A percentile compares a stretch with the other conserved stretches of the same genome.
Conservation (phyloP, 2,113 vertebrate genomes). For the Syrrhaptes paradoxus region DNA sequence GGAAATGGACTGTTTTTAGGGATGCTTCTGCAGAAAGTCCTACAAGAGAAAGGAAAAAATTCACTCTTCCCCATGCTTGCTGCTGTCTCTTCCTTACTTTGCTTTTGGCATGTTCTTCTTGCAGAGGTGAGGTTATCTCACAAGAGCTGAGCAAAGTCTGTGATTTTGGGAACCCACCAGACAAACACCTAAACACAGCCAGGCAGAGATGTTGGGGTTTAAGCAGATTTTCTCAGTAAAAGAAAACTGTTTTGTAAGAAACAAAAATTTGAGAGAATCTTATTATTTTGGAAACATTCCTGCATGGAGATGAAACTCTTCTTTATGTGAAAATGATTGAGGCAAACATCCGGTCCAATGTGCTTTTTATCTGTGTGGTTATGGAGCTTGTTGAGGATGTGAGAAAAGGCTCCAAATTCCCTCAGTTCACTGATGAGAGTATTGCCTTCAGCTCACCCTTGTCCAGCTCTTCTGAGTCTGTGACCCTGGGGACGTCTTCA, state of each 20-base stretch:
- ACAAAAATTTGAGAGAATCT: neutral
- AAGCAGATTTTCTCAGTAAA: neutral
- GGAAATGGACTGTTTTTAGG: neutral
- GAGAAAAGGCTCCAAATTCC: neutral
- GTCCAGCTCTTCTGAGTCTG: neutral
- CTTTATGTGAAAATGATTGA: neutral
- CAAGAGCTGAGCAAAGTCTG: neutral
- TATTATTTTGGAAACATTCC: neutral
- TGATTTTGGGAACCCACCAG: neutral
- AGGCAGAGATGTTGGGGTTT: neutral
- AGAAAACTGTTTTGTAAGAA: neutral
- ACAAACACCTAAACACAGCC: neutral
- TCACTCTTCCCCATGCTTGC: neutral
- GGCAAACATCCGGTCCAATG: neutral
- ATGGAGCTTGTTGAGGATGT: neutral
- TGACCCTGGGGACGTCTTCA: neutral
- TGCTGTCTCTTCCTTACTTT: neutral
- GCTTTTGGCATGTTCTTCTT: neutral
- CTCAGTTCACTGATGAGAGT: neutral
- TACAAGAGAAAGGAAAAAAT: neutral
- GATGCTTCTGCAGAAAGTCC: neutral
- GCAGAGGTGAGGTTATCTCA: neutral
- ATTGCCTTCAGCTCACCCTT: fast-evolving
- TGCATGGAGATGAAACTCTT: neutral
- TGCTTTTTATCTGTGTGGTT: neutral